phyloP scores from a whole-genome alignment of 2,888 invertebrate species.

The Hyposoter dolosus region DNA sequence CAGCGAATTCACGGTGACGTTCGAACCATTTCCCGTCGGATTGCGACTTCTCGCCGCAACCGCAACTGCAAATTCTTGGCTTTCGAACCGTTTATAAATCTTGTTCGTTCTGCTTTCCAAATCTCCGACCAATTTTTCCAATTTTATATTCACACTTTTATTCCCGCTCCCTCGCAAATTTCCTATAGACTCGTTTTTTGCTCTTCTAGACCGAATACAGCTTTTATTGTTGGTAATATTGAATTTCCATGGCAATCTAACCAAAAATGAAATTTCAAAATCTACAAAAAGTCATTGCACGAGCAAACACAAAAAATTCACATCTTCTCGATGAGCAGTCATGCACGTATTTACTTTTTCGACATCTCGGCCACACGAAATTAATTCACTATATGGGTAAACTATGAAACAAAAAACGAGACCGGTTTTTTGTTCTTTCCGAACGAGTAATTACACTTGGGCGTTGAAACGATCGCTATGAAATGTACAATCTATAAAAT shows the following conservation, averaged over 20 bases:
- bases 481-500: too few species aligned
- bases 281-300: neutral
- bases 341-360: too few species aligned
- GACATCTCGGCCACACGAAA: too few species aligned
- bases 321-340: neutral
- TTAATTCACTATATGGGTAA: too few species aligned
- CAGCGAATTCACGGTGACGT: conserved; percentile 67
- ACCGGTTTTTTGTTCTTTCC: too few species aligned
- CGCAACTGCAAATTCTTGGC: conserved; percentile 64
- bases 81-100: conserved; percentile 47
- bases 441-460: too few species aligned
- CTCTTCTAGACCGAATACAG: neutral
- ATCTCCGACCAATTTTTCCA: conserved; percentile 24
- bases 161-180: conserved; percentile 1
- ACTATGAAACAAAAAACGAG: too few species aligned
- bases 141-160: conserved; percentile 14
- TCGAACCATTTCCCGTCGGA: conserved; percentile 68
- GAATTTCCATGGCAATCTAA: neutral
- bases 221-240: neutral
- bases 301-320: neutral
- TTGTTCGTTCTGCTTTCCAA: conserved; percentile 50
- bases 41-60: conserved; percentile 52
- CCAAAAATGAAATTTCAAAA: neutral
- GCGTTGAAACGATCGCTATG: too few species aligned
- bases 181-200: neutral